phyloP scores from a whole-genome alignment of 2,797 vertebrate species.

The Triplophysa bombifrons region DNA sequence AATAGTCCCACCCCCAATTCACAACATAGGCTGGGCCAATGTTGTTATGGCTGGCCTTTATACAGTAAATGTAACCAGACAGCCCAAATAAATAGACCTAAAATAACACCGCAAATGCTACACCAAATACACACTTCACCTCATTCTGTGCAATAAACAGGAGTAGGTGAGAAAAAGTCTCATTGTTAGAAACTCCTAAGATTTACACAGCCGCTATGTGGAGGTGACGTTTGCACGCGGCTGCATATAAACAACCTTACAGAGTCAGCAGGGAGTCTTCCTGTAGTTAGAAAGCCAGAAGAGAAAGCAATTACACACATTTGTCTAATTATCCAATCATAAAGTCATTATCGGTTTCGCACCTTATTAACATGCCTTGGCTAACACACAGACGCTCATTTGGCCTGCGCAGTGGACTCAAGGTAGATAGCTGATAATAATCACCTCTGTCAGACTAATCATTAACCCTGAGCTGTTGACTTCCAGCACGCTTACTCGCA shows the following conservation, averaged over 20 bases:
- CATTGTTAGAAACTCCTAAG: slow-evolving; percentile 14
- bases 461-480: slow-evolving; percentile 55
- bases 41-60: neutral
- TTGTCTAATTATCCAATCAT: slow-evolving; percentile 84
- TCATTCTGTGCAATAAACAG: neutral
- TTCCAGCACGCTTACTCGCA: slow-evolving; percentile 47
- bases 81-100: neutral
- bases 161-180: slow-evolving; percentile 18
- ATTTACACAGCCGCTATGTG: slow-evolving; percentile 51
- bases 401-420: slow-evolving; percentile 59
- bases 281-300: slow-evolving; percentile 72
- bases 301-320: slow-evolving; percentile 78
- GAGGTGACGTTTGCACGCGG: slow-evolving; percentile 67
- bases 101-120: neutral
- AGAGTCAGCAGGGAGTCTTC: slow-evolving; percentile 76
- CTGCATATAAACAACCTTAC: slow-evolving; percentile 51
- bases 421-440: slow-evolving; percentile 58
- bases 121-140: neutral
- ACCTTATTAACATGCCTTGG: slow-evolving; percentile 80
- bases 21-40: neutral
- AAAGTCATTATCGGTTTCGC: slow-evolving; percentile 82
- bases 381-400: slow-evolving; percentile 63
- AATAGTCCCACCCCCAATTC: neutral
- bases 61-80: neutral
- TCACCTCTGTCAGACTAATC: slow-evolving; percentile 57